These are phyloP conservation scores for Ischnura elegans DNA, from an alignment of 2,888 invertebrate species.

Conservation along the genomic window DNA sequence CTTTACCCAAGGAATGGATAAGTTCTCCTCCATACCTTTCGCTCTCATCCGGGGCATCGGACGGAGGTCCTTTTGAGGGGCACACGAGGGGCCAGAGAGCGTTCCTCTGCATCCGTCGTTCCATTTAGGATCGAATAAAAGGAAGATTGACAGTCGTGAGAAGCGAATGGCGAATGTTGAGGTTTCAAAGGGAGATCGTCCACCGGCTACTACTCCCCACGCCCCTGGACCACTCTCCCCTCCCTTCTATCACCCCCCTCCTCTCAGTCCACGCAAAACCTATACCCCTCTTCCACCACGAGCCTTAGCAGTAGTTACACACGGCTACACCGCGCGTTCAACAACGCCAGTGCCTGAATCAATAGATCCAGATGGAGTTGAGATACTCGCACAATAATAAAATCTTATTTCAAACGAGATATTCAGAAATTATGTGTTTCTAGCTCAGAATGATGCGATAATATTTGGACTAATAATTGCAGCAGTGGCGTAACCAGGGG, in stretches of 20 bases:
- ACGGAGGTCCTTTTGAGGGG: slow-evolving; percentile 14
- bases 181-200: slow-evolving; percentile 29
- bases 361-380: no score
- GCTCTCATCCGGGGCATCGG: background rate
- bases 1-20: slow-evolving; percentile 56
- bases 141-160: slow-evolving; percentile 50
- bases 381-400: no score
- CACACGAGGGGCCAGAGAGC: background rate
- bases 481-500: no score
- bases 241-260: background rate
- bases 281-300: no score
- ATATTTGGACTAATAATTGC: no score
- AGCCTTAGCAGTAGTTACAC: background rate
- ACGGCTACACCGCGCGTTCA: background rate
- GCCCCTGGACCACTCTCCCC: background rate
- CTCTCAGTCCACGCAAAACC: background rate
- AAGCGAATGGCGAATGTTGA: slow-evolving; percentile 36
- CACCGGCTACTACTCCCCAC: background rate
- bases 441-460: no score
- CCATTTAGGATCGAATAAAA: slow-evolving; percentile 48
- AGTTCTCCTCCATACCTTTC: background rate
- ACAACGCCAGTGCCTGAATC: background rate
- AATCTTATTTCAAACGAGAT: no score
- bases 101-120: slow-evolving; percentile 53
- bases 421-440: no score